Evolutionary conservation across 2,888 invertebrate species (phyloP).

Genomic region (Thymelicus acteon): DNA sequence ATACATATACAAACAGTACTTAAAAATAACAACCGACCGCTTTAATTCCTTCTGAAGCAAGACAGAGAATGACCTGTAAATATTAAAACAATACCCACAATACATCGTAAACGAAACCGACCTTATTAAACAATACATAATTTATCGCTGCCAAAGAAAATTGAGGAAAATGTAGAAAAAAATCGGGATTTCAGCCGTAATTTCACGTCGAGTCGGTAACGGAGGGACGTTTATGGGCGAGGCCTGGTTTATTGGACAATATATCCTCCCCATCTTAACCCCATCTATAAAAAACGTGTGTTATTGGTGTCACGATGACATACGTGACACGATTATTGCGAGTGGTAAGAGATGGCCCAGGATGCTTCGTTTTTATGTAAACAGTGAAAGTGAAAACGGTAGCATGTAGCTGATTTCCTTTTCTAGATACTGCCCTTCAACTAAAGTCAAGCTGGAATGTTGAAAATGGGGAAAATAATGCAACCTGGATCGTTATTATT

Average conservation of each 20-base stretch:
- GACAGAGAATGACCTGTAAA: not conserved
- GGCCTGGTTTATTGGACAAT: slow-evolving; percentile 76
- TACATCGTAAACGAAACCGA: not conserved
- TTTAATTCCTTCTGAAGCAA: not conserved
- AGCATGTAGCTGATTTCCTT: no score
- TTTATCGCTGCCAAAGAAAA: slow-evolving; percentile 29
- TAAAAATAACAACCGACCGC: no score
- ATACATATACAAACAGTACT: no score
- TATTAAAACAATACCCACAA: slow-evolving; percentile 5
- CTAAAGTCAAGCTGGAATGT: no score
- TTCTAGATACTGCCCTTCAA: no score
- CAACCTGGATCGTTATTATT: no score
- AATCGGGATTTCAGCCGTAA: slow-evolving; percentile 59
- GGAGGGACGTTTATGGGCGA: slow-evolving; percentile 66
- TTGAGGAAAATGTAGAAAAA: slow-evolving; percentile 44
- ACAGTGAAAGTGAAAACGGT: not conserved
- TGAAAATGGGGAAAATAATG: no score
- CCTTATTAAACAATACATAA: slow-evolving; percentile 32
- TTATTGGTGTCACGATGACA: slow-evolving; percentile 46
- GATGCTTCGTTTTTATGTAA: not conserved
- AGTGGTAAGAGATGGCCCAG: not conserved
- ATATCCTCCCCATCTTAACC: slow-evolving; percentile 68
- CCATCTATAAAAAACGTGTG: slow-evolving; percentile 67
- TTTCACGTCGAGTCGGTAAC: slow-evolving; percentile 63
- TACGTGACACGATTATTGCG: slow-evolving; percentile 21